These are phyloP conservation scores for Ginglymostoma cirratum DNA, from an alignment of 2,113 vertebrate species.

Conservation along the genomic window DNA sequence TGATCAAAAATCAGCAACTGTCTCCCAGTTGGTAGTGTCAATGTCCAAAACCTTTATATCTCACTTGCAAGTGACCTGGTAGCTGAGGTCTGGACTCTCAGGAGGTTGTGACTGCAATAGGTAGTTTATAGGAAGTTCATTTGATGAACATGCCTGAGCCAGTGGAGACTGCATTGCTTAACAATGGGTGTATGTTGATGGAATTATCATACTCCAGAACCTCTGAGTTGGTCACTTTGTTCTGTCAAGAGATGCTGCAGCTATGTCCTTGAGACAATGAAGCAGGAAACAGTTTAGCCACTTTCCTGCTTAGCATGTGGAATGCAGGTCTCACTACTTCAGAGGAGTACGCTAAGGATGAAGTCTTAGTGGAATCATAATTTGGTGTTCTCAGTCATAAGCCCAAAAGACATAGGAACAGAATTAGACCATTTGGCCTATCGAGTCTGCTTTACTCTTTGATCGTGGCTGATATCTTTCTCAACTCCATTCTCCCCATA, in stretches of 20 bases:
- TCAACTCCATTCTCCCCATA: too few species aligned
- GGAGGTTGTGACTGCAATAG: not conserved
- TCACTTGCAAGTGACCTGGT: not conserved
- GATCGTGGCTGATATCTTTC: too few species aligned
- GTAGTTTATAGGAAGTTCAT: not conserved
- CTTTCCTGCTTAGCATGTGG: not conserved
- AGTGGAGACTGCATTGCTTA: not conserved
- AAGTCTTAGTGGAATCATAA: not conserved
- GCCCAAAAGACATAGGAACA: too few species aligned
- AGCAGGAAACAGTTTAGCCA: not conserved
- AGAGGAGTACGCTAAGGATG: not conserved
- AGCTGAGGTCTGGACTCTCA: not conserved
- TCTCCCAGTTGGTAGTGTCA: not conserved
- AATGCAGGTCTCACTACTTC: too few species aligned
- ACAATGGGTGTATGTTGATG: not conserved
- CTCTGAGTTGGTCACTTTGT: not conserved
- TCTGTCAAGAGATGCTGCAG: not conserved
- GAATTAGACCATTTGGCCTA: too few species aligned
- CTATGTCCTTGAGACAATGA: not conserved
- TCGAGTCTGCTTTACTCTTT: too few species aligned
- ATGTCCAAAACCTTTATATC: not conserved
- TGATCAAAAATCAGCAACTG: not conserved
- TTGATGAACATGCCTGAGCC: not conserved
- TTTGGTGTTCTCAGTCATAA: not conserved
- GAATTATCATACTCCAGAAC: not conserved